Conservation (phyloP, 2,113 vertebrate genomes). For the Cinclus cinclus region DNA sequence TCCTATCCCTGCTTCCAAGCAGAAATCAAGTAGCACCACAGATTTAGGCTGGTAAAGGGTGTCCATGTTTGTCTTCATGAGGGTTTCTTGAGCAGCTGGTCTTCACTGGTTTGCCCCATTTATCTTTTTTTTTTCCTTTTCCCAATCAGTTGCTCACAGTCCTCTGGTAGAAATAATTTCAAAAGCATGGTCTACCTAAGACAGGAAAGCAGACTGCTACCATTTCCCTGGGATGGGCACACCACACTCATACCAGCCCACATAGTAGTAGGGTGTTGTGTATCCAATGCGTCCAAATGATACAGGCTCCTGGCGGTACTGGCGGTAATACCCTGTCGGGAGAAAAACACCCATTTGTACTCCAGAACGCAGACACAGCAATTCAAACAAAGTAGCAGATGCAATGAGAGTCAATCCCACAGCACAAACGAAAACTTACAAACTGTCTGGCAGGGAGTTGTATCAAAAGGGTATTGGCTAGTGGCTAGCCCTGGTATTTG, state of each 20-base stretch:
- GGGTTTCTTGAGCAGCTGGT: constrained; percentile 12
- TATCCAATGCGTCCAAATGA: constrained; percentile 89
- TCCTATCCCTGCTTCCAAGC: constrained; percentile 20
- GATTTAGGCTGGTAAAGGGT: constrained; percentile 25
- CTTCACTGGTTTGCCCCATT: background rate
- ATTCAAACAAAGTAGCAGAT: background rate
- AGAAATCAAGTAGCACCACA: constrained; percentile 55
- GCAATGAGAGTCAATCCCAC: background rate
- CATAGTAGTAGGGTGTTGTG: constrained; percentile 87
- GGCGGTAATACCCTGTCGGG: constrained; percentile 85
- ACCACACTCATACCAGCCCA: constrained; percentile 98
- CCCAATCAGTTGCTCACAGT: constrained; percentile 23
- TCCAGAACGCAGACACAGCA: background rate
- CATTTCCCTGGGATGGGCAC: constrained; percentile 97
- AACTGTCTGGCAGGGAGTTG: background rate
- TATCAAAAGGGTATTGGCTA: background rate
- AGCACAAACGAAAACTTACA: background rate
- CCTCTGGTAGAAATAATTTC: constrained; percentile 3
- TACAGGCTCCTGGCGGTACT: constrained; percentile 94
- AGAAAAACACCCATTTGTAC: background rate
- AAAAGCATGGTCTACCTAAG: background rate
- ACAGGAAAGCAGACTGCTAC: constrained; percentile 64
- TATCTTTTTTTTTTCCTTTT: background rate
- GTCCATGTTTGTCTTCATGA: background rate
- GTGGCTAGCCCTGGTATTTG: background rate